A percentile compares a stretch with the other conserved stretches of the same genome.
These are phyloP conservation scores for Phlogophora meticulosa DNA, from an alignment of 2,888 invertebrate genomes.

Conservation along the genomic window DNA sequence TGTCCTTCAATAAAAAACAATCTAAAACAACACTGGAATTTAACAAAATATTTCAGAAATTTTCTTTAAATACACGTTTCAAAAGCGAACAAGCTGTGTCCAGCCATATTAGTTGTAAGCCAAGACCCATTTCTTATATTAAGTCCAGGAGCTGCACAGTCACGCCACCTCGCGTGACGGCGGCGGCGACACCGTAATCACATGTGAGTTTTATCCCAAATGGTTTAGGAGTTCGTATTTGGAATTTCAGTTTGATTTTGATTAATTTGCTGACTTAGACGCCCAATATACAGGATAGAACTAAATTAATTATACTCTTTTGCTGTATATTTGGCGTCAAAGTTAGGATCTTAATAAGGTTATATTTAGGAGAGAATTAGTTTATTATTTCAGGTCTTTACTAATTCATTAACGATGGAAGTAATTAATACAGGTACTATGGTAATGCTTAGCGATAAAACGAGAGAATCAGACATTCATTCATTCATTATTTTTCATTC, in stretches of 20 bases:
- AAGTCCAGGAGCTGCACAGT: conserved; percentile 36
- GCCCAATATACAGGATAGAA: too few relatives aligned
- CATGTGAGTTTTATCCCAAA: conserved; percentile 27
- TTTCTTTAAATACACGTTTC: conserved; percentile 14
- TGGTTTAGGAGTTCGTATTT: conserved; percentile 17
- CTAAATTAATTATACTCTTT: too few relatives aligned
- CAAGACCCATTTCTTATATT: conserved; percentile 63
- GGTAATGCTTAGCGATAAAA: too few relatives aligned
- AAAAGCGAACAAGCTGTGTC: conserved; percentile 27
- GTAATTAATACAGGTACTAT: too few relatives aligned
- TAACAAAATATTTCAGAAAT: neutral
- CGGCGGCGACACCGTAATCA: too few relatives aligned
- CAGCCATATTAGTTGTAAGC: conserved; percentile 33
- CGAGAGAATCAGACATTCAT: too few relatives aligned
- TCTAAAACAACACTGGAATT: neutral
- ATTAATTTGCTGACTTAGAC: too few relatives aligned
- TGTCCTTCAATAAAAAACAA: neutral
- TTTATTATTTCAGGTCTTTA: too few relatives aligned
- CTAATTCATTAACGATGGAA: too few relatives aligned
- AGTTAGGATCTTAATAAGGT: neutral
- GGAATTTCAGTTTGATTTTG: conserved; percentile 16
- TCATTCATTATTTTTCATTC: too few relatives aligned
- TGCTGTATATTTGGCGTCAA: neutral
- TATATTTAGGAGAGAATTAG: too few relatives aligned
- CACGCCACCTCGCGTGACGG: conserved; percentile 72